phyloP scores from a whole-genome alignment of 2,888 invertebrate genomes.

The Megaustenia siamemsis region DNA sequence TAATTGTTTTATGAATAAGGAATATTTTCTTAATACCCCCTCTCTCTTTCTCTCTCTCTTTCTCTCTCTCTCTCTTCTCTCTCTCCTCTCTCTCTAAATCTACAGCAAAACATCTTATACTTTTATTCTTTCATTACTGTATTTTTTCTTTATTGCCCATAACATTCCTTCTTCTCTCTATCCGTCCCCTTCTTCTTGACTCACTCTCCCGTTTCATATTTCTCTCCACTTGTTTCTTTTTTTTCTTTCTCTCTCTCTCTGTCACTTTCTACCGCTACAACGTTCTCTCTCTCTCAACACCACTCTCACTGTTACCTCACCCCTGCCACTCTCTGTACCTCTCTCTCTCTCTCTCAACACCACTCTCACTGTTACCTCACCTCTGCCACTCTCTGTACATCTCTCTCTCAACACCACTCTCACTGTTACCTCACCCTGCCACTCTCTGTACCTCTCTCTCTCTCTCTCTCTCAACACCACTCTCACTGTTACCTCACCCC shows the following conservation, averaged over 20 bases:
- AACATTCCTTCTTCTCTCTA: not conserved
- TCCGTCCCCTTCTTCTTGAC: not conserved
- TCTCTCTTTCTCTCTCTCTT: not conserved
- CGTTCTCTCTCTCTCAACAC: not conserved
- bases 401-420: not conserved
- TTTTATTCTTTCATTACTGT: not conserved
- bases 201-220: not conserved
- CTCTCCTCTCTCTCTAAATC: not conserved
- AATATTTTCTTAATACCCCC: too few species aligned
- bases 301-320: too few species aligned
- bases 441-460: too few species aligned
- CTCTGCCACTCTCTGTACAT: not conserved
- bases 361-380: too few species aligned
- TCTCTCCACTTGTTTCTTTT: too few species aligned
- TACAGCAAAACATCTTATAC: not conserved
- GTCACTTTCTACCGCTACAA: not conserved
- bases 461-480: too few species aligned
- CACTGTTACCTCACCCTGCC: too few species aligned
- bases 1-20: too few species aligned
- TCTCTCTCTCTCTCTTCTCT: not conserved
- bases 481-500: too few species aligned
- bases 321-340: too few species aligned
- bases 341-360: too few species aligned
- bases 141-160: not conserved
- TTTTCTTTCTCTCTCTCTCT: constrained; percentile 5